Evolutionary conservation across 37 sponge, comb jelly and placozoan species (phyloP).

Genomic region (Amphimedon queenslandica): DNA sequence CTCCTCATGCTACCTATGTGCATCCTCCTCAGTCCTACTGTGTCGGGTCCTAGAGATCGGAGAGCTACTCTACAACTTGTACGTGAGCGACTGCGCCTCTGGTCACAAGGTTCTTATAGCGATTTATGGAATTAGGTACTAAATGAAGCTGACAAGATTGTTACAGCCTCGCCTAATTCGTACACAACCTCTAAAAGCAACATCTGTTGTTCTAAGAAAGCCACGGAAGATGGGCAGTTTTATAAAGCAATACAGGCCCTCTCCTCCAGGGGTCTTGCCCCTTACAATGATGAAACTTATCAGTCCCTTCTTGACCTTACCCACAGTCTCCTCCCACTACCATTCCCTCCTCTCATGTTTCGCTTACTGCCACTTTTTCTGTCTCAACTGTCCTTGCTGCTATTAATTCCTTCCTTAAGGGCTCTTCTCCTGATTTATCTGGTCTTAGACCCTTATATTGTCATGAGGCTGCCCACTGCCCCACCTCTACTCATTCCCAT

Average conservation of each 20-base stretch:
- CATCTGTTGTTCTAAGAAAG: slow-evolving; percentile 11
- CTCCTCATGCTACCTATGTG: background rate
- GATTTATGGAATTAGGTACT: background rate
- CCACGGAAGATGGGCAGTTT: background rate
- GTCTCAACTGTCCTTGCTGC: no score
- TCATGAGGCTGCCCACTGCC: no score
- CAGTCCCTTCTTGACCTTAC: background rate
- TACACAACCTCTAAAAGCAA: background rate
- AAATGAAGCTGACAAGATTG: background rate
- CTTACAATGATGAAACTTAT: background rate
- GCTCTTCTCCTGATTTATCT: no score
- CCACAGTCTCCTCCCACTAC: no score
- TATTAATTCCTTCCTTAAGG: no score
- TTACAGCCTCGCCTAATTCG: background rate
- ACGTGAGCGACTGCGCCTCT: background rate
- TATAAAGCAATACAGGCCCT: background rate
- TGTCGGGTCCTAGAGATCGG: background rate
- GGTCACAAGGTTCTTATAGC: background rate
- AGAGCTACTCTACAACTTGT: background rate
- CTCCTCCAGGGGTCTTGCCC: background rate
- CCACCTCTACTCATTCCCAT: no score
- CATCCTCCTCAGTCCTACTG: background rate
- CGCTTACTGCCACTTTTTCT: background rate
- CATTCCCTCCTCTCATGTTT: background rate
- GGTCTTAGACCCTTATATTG: no score